A percentile compares a stretch with the other conserved stretches of the same genome.
phyloP scores from a whole-genome alignment of 2,888 invertebrate species.

The Chelonus formosanus region DNA sequence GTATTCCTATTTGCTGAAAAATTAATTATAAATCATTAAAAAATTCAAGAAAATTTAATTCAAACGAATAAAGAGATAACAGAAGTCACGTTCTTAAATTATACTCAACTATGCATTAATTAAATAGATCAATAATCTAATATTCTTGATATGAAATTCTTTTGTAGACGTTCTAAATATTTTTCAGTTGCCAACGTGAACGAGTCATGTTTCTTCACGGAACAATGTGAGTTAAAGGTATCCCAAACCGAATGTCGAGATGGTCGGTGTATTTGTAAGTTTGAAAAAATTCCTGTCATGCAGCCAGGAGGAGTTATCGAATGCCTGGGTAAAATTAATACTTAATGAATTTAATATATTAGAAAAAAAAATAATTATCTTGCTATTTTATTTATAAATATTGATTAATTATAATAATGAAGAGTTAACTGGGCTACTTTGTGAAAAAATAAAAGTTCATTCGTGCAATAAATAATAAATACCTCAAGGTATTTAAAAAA shows the following conservation, averaged over 20 bases:
- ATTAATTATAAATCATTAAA: background rate
- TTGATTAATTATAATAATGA: too few relatives aligned
- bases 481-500: background rate
- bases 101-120: background rate
- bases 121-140: background rate
- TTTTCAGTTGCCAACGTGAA: slow-evolving; percentile 79
- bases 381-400: too few relatives aligned
- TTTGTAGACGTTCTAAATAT: background rate
- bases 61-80: background rate
- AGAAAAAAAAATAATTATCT: background rate
- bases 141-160: slow-evolving; percentile 14
- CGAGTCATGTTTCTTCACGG: slow-evolving; percentile 83
- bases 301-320: slow-evolving; percentile 76
- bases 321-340: slow-evolving; percentile 73
- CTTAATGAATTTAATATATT: slow-evolving; percentile 14
- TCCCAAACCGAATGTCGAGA: slow-evolving; percentile 83
- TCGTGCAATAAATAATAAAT: background rate
- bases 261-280: slow-evolving; percentile 80
- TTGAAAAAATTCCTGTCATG: slow-evolving; percentile 78
- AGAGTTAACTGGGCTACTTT: too few relatives aligned
- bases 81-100: too few relatives aligned
- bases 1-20: slow-evolving; percentile 48
- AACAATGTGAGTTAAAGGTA: slow-evolving; percentile 81
- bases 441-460: too few relatives aligned
- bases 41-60: background rate